A percentile compares a stretch with the other conserved stretches of the same genome.
phyloP scores from a whole-genome alignment of 2,797 vertebrate genomes.

The Artibeus jamaicensis region DNA sequence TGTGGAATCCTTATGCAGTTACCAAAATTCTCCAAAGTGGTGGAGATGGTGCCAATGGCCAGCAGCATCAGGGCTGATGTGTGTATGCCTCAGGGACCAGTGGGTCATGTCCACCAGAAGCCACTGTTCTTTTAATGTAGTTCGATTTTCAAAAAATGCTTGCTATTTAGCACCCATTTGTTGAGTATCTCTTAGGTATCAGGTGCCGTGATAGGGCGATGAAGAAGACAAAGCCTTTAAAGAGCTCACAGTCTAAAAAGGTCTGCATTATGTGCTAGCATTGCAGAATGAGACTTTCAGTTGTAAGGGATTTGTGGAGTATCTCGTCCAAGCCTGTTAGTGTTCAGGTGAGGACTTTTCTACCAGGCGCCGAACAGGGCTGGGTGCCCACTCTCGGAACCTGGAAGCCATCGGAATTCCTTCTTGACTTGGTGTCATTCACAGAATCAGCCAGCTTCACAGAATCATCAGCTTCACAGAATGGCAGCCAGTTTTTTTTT shows the following conservation, averaged over 20 bases:
- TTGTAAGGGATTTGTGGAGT: not conserved
- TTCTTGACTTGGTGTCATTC: not conserved
- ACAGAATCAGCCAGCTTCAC: no score
- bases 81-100: not conserved
- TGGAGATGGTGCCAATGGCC: not conserved
- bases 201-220: not conserved
- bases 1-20: not conserved
- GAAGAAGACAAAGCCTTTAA: not conserved
- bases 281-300: not conserved
- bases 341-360: not conserved
- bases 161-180: not conserved
- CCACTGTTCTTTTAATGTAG: not conserved
- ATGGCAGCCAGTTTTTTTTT: not conserved
- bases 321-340: accelerated
- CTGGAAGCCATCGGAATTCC: accelerated
- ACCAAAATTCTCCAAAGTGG: not conserved
- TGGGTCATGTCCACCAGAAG: accelerated
- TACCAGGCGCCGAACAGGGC: accelerated
- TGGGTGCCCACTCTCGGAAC: not conserved
- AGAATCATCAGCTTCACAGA: not conserved
- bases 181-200: not conserved
- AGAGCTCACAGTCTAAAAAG: not conserved
- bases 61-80: not conserved
- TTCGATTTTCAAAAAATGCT: not conserved
- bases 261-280: not conserved